Base-by-base conservation (phyloP, 1,140 invertebrate species). In the Ephestia elutella region DNA sequence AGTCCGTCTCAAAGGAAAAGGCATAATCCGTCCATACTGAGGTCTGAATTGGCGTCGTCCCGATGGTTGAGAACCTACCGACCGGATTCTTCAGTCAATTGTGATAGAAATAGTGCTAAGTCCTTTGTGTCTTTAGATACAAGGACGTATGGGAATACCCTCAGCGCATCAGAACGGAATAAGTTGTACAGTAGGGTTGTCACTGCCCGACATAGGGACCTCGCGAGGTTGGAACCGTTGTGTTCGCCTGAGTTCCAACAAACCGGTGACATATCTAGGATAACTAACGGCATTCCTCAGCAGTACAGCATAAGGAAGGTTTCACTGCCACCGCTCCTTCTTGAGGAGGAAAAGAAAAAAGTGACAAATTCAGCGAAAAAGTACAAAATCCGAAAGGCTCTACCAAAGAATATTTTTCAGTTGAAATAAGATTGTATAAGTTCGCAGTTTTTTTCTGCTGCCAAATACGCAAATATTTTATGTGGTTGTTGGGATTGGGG, bases 31-130 rank as follows among this genome's bases (percentile, higher is more conserved):
- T 80, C 78, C 11, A 81, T 90, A 49, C 55, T 89, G 0, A 82
- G 84, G 69, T 90, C 89, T 11, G 89, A 90, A 65, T 63, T 89
- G 19, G 84, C 85, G n/a, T 90, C 89, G 1, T 90, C 87, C 0
- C 70, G 76, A 30, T 90, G 89, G 89, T 82, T 86, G 82, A 75
- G 78, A 49, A 80, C 70, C 44, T 61, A 69, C 1, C 65, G 82
- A 54, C 83, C 83, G 7, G 82, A 86, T 48, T 86, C 83, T 0
- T 86, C 86, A 9, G 49, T 78, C 1, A 78, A 82, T 59, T 80
- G 67, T 70, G 82, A 79, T 62, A 77, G 86, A 54, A 84, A 79
- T 64, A 87, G 85, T 71, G 85, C 85, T 35, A 87, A 87, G 57
- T 85, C 83, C 30, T 87, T 80, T 66, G 78, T 82, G 19, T 87